A percentile compares a stretch with the other conserved stretches of the same genome.
Conservation (phyloP, 2,888 invertebrate genomes). For the Cerastis leucographa region DNA sequence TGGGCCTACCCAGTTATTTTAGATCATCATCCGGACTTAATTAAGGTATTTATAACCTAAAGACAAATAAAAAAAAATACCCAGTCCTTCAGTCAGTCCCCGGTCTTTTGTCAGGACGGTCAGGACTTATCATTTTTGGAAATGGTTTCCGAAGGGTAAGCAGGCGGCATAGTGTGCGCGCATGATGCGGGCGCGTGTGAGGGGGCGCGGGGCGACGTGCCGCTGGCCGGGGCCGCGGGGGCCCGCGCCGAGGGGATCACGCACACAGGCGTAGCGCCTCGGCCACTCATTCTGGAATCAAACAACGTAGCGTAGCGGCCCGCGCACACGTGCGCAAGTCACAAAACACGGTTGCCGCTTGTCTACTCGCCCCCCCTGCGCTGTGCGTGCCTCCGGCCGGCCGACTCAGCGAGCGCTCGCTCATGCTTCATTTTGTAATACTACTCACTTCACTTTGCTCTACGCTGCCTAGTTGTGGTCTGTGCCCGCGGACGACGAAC, state of each 20-base stretch:
- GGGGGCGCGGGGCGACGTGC: slow-evolving; percentile 22
- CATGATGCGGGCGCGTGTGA: slow-evolving; percentile 5
- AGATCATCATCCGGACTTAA: not conserved
- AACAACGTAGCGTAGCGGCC: slow-evolving; percentile 71
- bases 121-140: not conserved
- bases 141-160: not conserved
- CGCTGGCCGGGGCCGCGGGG: slow-evolving; percentile 37
- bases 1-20: not conserved
- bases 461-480: slow-evolving; percentile 81
- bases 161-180: slow-evolving; percentile 26
- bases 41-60: not conserved
- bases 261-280: slow-evolving; percentile 71
- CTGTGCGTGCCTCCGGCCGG: slow-evolving; percentile 68
- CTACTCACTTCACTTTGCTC: slow-evolving; percentile 78
- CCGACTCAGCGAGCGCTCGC: slow-evolving; percentile 73
- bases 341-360: slow-evolving; percentile 75
- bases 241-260: slow-evolving; percentile 72
- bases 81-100: not conserved
- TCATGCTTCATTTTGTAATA: slow-evolving; percentile 80
- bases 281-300: slow-evolving; percentile 71
- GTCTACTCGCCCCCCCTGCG: slow-evolving; percentile 71
- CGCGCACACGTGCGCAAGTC: slow-evolving; percentile 79
- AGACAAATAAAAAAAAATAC: not conserved
- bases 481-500: slow-evolving; percentile 76
- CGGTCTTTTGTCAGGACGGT: not conserved